Conservation (phyloP, 2,113 vertebrate species). For the Xyliphius kryptos region DNA sequence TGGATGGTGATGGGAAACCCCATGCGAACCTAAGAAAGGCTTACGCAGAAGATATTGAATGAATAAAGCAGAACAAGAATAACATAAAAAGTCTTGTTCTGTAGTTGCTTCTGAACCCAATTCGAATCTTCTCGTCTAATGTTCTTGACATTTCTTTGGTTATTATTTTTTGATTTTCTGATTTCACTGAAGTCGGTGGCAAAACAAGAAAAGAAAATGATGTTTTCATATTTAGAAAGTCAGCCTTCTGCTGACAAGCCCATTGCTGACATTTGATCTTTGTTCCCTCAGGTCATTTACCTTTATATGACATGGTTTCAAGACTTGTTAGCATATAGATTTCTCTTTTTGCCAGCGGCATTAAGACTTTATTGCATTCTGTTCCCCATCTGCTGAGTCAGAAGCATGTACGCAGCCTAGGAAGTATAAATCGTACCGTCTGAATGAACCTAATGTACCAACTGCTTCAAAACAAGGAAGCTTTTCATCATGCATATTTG, state of each 20-base stretch:
- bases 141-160: too few relatives aligned
- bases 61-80: too few relatives aligned
- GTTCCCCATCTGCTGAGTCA: constrained; percentile 6
- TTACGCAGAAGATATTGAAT: too few relatives aligned
- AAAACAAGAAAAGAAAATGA: constrained; percentile 15
- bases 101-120: too few relatives aligned
- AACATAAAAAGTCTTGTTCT: too few relatives aligned
- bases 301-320: constrained; percentile 5
- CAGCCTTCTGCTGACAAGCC: constrained; percentile 26
- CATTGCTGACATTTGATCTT: constrained; percentile 29
- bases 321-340: constrained; percentile 1
- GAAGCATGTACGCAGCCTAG: background rate
- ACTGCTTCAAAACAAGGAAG: constrained; percentile 5
- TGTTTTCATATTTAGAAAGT: constrained; percentile 28
- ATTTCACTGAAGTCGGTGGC: too few relatives aligned
- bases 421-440: constrained; percentile 12
- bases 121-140: too few relatives aligned
- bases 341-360: constrained; percentile 2
- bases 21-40: too few relatives aligned
- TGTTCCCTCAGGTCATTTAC: constrained; percentile 17
- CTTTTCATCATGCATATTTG: constrained; percentile 10
- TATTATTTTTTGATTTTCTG: constrained; percentile 36
- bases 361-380: constrained; percentile 7
- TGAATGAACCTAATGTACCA: constrained; percentile 22
- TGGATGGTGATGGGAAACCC: too few relatives aligned